Percentiles rank a stretch among this genome's conserved stretches.
phyloP scores from a whole-genome alignment of 1,140 invertebrate genomes.

The Tyrophagus putrescentiae region DNA sequence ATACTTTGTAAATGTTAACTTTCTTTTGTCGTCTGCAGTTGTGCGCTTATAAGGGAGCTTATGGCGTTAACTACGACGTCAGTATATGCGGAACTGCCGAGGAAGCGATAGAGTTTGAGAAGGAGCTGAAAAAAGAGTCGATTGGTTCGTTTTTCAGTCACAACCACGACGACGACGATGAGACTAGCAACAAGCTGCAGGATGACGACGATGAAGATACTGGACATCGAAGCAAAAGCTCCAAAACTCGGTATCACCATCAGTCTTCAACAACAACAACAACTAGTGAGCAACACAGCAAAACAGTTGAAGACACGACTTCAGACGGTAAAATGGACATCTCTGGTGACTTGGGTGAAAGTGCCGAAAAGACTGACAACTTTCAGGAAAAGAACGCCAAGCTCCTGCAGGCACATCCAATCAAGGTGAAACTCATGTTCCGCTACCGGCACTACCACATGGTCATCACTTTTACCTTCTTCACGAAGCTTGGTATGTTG shows the following conservation, averaged over 20 bases:
- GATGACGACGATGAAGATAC: not conserved
- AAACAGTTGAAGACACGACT: not conserved
- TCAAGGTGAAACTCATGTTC: not conserved
- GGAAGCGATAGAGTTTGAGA: slow-evolving; percentile 11
- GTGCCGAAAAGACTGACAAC: too few species aligned
- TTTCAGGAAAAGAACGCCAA: not conserved
- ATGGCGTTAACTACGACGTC: not conserved
- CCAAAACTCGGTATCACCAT: not conserved
- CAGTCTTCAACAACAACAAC: too few species aligned
- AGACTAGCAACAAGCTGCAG: not conserved
- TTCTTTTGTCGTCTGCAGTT: slow-evolving; percentile 11
- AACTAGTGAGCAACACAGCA: too few species aligned
- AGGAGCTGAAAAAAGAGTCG: not conserved
- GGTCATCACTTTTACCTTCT: not conserved
- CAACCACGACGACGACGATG: not conserved
- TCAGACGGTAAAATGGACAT: not conserved
- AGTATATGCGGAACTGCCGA: not conserved
- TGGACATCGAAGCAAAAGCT: slow-evolving; percentile 11
- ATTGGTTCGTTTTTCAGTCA: not conserved
- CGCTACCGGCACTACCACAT: not conserved
- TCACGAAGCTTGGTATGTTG: slow-evolving; percentile 8
- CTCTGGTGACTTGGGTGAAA: not conserved
- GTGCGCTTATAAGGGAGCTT: slow-evolving; percentile 19
- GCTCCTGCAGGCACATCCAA: not conserved
- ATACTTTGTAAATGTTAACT: not conserved